Conservation (phyloP, 2,113 vertebrate genomes). For the Eupsittula cactorum region DNA sequence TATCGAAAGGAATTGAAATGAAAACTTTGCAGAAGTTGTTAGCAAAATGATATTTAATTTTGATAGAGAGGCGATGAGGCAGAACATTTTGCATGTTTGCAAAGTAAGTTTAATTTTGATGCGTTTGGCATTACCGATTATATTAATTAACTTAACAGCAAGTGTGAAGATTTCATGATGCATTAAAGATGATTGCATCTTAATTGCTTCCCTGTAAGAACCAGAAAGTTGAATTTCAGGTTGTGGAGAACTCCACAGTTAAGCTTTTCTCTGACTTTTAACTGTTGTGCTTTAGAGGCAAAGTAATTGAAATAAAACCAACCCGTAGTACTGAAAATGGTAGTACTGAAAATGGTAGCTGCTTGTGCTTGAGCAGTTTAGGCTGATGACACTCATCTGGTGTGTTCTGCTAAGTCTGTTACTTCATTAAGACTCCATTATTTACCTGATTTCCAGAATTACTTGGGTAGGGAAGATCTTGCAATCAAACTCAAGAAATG, state of each 20-base stretch:
- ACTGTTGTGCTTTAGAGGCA: slow-evolving; percentile 24
- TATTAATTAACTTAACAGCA: slow-evolving; percentile 78
- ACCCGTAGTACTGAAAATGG: too few relatives aligned
- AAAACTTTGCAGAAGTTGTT: slow-evolving; percentile 65
- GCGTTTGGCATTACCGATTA: slow-evolving; percentile 71
- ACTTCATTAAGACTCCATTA: neutral
- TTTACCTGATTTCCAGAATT: neutral
- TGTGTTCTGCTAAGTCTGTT: neutral
- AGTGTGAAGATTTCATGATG: slow-evolving; percentile 75
- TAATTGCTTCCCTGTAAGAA: slow-evolving; percentile 73
- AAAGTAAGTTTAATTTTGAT: slow-evolving; percentile 76
- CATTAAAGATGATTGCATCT: slow-evolving; percentile 70
- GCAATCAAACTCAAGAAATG: neutral
- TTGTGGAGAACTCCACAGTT: slow-evolving; percentile 10
- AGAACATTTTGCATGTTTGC: slow-evolving; percentile 72
- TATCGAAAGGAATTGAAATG: slow-evolving; percentile 43
- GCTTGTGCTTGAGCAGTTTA: neutral
- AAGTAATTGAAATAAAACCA: neutral
- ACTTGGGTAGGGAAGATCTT: neutral
- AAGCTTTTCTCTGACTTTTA: slow-evolving; percentile 22
- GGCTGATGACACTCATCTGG: neutral
- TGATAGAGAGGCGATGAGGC: slow-evolving; percentile 62
- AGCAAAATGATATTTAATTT: slow-evolving; percentile 66
- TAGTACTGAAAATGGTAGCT: neutral
- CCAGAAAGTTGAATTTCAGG: slow-evolving; percentile 60